These are phyloP conservation scores for Echiichthys vipera DNA, from an alignment of 2,797 vertebrate species.

Conservation along the genomic window DNA sequence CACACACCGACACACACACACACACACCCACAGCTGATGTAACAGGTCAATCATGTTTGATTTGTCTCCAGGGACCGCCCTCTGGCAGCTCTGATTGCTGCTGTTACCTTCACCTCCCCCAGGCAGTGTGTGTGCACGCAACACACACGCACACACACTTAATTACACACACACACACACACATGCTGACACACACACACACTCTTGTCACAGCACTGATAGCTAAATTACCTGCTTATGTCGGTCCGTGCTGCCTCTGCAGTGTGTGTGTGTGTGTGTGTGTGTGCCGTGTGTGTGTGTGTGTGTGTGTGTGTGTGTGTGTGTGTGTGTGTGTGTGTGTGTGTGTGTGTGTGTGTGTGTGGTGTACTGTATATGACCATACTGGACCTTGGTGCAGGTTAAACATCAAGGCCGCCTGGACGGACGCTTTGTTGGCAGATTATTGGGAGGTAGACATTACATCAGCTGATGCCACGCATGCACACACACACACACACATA, in stretches of 20 bases:
- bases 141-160: constrained; percentile 11
- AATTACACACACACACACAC: constrained; percentile 13
- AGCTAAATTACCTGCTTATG: constrained; percentile 55
- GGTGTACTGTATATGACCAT: constrained; percentile 14
- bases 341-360: constrained; percentile 24
- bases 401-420: constrained; percentile 57
- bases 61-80: constrained; percentile 74
- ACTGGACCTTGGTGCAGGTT: constrained; percentile 51
- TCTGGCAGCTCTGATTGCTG: constrained; percentile 79
- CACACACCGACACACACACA: constrained; percentile 27
- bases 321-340: constrained; percentile 14
- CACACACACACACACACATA: constrained; percentile 2
- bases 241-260: constrained; percentile 3
- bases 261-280: not conserved
- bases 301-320: constrained; percentile 11
- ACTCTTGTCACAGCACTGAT: constrained; percentile 36
- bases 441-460: constrained; percentile 26
- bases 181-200: constrained; percentile 18
- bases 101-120: constrained; percentile 81
- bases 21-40: constrained; percentile 58
- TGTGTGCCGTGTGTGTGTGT: not conserved
- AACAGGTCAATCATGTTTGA: constrained; percentile 80
- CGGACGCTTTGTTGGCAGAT: constrained; percentile 51
- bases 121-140: constrained; percentile 17
- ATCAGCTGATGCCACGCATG: not conserved